These are phyloP conservation scores for Muscina levida DNA, from an alignment of 2,888 invertebrate species.

Conservation along the genomic window DNA sequence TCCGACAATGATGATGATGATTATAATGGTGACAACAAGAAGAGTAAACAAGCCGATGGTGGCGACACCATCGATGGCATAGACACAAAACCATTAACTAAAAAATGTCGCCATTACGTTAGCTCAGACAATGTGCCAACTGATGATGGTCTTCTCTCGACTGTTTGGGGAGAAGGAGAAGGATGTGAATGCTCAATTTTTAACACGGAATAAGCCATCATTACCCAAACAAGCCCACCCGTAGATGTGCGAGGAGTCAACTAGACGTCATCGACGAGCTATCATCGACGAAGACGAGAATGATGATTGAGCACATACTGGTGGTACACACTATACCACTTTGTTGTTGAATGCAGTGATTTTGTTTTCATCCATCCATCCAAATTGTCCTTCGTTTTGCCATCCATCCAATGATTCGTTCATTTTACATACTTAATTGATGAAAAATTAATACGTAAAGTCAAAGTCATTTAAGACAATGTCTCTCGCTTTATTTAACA, in stretches of 20 bases:
- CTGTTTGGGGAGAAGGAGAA: constrained; percentile 62
- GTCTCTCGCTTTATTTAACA: constrained; percentile 1
- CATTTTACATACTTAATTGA: constrained; percentile 34
- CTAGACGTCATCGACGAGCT: constrained; percentile 78
- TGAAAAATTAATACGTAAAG: constrained; percentile 32
- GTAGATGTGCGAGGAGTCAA: constrained; percentile 70
- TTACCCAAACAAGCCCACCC: constrained; percentile 60
- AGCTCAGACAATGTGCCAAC: constrained; percentile 46
- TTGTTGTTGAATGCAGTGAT: constrained; percentile 25
- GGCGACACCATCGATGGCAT: no score
- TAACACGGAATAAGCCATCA: constrained; percentile 74
- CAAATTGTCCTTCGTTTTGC: constrained; percentile 10
- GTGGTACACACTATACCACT: no score
- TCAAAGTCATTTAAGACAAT: constrained; percentile 29
- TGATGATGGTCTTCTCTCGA: neutral
- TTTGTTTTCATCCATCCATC: constrained; percentile 37
- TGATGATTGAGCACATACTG: constrained; percentile 66
- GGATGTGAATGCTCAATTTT: constrained; percentile 74
- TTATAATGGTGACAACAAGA: constrained; percentile 59
- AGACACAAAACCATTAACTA: constrained; percentile 56
- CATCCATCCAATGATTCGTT: neutral
- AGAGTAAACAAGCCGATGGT: constrained; percentile 6
- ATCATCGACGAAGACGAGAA: constrained; percentile 77
- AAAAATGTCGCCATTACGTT: constrained; percentile 65
- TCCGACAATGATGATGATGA: constrained; percentile 76